These are phyloP conservation scores for Helicolenus hilgendorfi DNA, from an alignment of 2,797 vertebrate genomes.

Conservation along the genomic window DNA sequence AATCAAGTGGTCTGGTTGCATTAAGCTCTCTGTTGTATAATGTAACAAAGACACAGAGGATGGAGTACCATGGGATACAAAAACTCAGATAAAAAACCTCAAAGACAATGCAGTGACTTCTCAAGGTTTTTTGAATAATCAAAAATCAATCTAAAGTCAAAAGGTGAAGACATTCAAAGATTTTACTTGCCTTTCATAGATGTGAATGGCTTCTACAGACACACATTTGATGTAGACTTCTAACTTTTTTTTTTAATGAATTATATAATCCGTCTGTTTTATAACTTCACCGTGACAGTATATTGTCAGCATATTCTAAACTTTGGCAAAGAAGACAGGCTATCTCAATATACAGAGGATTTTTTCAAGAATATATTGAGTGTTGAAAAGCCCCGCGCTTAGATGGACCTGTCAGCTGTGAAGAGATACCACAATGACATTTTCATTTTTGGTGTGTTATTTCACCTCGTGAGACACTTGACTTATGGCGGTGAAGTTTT, in stretches of 20 bases:
- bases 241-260: conserved; percentile 9
- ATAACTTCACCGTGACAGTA: conserved; percentile 21
- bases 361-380: conserved; percentile 42
- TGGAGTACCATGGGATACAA: background rate
- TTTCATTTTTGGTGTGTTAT: conserved; percentile 69
- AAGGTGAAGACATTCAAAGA: background rate
- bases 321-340: conserved; percentile 46
- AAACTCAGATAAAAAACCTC: background rate
- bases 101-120: background rate
- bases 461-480: conserved; percentile 71
- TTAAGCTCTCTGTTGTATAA: background rate
- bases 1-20: background rate
- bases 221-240: background rate
- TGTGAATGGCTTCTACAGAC: background rate
- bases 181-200: background rate
- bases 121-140: background rate
- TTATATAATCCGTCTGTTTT: conserved; percentile 6
- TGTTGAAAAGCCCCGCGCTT: conserved; percentile 38
- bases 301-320: conserved; percentile 55
- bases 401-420: conserved; percentile 70
- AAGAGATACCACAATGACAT: conserved; percentile 70
- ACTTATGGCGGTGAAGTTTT: conserved; percentile 47
- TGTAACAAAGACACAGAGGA: background rate
- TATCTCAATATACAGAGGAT: conserved; percentile 26
- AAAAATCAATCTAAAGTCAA: background rate